Conservation (phyloP, 2,113 vertebrate species). For the Malurus elegans region DNA sequence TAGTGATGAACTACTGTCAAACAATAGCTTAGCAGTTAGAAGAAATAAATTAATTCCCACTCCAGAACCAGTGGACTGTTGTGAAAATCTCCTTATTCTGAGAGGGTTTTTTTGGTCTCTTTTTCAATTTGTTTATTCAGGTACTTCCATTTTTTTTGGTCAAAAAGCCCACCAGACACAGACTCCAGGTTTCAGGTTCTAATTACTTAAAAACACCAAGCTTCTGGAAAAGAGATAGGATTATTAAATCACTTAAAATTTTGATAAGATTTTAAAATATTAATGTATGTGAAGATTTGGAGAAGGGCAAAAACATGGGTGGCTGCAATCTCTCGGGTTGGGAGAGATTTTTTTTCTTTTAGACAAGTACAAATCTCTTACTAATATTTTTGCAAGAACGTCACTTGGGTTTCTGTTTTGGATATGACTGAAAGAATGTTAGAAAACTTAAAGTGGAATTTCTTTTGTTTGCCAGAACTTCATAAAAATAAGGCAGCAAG, state of each 20-base stretch:
- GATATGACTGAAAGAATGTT: background rate
- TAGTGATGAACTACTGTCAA: background rate
- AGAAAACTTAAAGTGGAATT: background rate
- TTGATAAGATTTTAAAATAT: background rate
- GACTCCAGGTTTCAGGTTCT: fast-evolving
- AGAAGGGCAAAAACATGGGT: background rate
- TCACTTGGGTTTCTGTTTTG: background rate
- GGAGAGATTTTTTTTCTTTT: background rate
- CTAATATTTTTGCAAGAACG: background rate
- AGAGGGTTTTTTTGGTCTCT: background rate
- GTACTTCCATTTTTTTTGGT: background rate
- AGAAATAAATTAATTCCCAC: background rate
- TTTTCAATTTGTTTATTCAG: background rate
- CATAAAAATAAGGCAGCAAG: background rate
- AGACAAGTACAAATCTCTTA: background rate
- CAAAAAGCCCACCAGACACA: background rate
- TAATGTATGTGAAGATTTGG: background rate
- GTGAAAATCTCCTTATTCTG: background rate
- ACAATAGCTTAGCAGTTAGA: background rate
- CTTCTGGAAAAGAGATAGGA: background rate
- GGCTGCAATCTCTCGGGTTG: background rate
- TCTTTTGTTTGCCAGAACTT: background rate
- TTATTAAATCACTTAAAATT: background rate
- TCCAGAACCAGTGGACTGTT: background rate
- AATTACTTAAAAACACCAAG: background rate